Base-by-base conservation (phyloP, 1,140 invertebrate species). In the Contarinia nasturtii region DNA sequence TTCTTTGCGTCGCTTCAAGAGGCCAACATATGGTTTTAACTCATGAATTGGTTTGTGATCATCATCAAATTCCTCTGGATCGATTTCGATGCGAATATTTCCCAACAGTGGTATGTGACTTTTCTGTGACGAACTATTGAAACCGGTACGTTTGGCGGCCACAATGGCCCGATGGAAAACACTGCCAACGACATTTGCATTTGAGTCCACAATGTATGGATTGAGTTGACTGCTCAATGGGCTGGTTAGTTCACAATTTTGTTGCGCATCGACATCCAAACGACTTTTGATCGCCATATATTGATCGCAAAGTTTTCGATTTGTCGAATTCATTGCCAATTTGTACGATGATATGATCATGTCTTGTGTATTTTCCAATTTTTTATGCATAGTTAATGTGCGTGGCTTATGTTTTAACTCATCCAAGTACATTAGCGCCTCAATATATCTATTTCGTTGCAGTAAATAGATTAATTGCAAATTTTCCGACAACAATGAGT, bases 371-470 rank as follows among this genome's bases (percentile, higher is more conserved):
- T 46, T 49, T 27, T 27, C 27, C 10, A 27, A 10, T 10, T 27
- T 27, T 10, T 27, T 27, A 27, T 27, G 27, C 44, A 48, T 43
- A 45, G 18, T 34, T 38, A 46, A 2, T 2, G 15, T 2, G 2
- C 46, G 18, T 3, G 14, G 10, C n/a, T 10, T 18, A 12, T 19
- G 19, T 15, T 47, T 14, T 22, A 59, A 48, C 1, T 61, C 55
- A 44, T 63, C 56, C 53, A 63, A 54, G 10, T 57, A 58, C 0
- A 53, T 51, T 2, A 59, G 57, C 1, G 61, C 61, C 22, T 64
- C 61, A 17, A 64, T 53, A 15, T 60, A 63, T 44, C 59, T 59
- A n/a, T 49, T 55, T 19, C 54, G 57, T 20, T 61, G 58, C 2
- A 64, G 49, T 19, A 64, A 36, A 50, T 63, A 45, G 0, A 62